Conservation (phyloP, 2,888 invertebrate species). For the Uloborus plumipes region DNA sequence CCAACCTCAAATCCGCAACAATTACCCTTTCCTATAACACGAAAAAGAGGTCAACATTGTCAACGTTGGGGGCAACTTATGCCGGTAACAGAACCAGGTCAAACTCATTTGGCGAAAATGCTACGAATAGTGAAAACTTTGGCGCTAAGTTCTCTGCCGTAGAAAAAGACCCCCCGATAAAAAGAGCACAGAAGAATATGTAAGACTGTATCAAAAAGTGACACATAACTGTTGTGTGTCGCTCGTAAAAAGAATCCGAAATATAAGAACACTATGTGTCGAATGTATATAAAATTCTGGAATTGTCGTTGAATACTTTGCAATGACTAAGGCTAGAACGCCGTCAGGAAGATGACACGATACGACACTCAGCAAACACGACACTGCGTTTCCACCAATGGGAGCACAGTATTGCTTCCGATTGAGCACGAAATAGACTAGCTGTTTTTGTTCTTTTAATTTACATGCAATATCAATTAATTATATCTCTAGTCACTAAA, state of each 20-base stretch:
- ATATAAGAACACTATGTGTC: conserved; percentile 52
- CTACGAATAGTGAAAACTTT: conserved; percentile 2
- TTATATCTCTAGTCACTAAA: too few relatives aligned
- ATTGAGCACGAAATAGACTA: neutral
- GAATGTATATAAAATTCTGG: conserved; percentile 52
- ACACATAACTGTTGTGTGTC: conserved; percentile 37
- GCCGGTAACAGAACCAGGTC: too few relatives aligned
- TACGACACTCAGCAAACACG: conserved; percentile 48
- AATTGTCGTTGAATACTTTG: conserved; percentile 61
- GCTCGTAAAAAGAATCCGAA: conserved; percentile 52
- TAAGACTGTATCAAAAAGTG: conserved; percentile 61
- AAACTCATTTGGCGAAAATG: too few relatives aligned
- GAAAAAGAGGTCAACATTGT: too few relatives aligned
- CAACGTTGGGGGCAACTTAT: too few relatives aligned
- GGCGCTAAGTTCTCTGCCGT: conserved; percentile 26
- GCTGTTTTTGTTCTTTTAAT: neutral
- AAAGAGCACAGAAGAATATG: conserved; percentile 35
- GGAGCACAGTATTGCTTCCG: neutral
- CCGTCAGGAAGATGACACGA: conserved; percentile 31
- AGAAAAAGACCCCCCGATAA: conserved; percentile 34
- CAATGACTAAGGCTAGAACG: conserved; percentile 57
- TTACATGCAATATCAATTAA: neutral
- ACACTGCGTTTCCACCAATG: conserved; percentile 3
- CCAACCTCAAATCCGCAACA: too few relatives aligned
- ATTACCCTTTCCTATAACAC: too few relatives aligned